phyloP scores from a whole-genome alignment of 2,888 invertebrate genomes.

The Brenthis daphne region DNA sequence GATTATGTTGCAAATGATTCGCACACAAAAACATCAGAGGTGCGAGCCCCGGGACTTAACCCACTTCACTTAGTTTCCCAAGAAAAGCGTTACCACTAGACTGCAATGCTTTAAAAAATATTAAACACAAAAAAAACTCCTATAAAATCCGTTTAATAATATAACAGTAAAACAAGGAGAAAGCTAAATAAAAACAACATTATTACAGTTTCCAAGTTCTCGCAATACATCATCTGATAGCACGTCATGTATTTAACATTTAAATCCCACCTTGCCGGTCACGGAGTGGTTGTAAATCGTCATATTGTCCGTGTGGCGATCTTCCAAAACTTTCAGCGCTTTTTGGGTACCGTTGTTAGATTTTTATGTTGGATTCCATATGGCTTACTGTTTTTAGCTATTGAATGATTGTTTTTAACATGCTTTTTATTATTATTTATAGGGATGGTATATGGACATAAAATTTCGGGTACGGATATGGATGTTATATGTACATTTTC shows the following conservation, averaged over 20 bases:
- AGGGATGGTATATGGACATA: not conserved
- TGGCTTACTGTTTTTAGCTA: not conserved
- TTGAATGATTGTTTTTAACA: not conserved
- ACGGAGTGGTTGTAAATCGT: slow-evolving; percentile 54
- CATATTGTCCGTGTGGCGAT: slow-evolving; percentile 61
- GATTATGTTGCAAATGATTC: too few species aligned
- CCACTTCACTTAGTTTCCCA: too few species aligned
- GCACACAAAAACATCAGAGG: too few species aligned
- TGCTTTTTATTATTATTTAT: not conserved
- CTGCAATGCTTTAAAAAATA: not conserved
- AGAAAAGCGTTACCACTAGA: too few species aligned
- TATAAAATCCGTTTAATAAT: not conserved
- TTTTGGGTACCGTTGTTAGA: slow-evolving; percentile 24
- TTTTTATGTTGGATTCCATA: slow-evolving; percentile 8
- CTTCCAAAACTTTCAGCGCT: slow-evolving; percentile 50
- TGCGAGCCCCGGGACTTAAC: too few species aligned
- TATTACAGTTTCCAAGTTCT: slow-evolving; percentile 28
- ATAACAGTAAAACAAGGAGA: not conserved
- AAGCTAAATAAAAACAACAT: slow-evolving; percentile 31
- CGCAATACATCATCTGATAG: slow-evolving; percentile 37
- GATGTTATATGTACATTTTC: too few species aligned
- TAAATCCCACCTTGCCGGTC: slow-evolving; percentile 42
- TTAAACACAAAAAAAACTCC: not conserved
- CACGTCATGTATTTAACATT: slow-evolving; percentile 38
- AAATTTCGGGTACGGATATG: too few species aligned